Base-by-base conservation (phyloP, 1,140 invertebrate species). In the Papilio dardanus region DNA sequence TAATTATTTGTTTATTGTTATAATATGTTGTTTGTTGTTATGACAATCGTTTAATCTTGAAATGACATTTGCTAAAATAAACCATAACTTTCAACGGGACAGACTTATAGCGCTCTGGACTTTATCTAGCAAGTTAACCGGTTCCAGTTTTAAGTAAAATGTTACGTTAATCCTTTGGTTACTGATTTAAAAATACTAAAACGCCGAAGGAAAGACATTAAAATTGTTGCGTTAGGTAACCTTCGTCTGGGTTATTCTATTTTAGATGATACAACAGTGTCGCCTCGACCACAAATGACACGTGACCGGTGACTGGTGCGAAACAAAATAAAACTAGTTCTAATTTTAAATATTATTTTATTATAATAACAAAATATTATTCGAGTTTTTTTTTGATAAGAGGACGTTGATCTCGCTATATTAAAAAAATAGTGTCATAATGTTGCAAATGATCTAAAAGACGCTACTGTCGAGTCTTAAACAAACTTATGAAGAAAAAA, bases 221-320 rank as follows among this genome's bases (percentile, higher is more conserved):
- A 62, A 62, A 62, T 62, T 62, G 54, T 62, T 62, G 54, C 8
- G 54, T 62, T 62, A 62, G 54, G 54, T 62, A 28, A 62, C 54
- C 54, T 62, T 62, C 21, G 54, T 28, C 54, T 62, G 24, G 54
- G 54, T 28, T 62, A 62, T 62, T 28, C 54, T 62, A 62, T 62
- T 62, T 62, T 62, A 62, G 21, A 62, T 28, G 30, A 62, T 14
- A 62, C 54, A 62, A 62, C 24, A 62, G 54, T 62, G 54, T 62
- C 54, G 54, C 21, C 24, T 62, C 54, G 54, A 62, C 10, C 54
- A 62, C 54, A 28, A 62, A 28, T 62, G 21, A 62, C 24, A 62
- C 21, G 21, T 62, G 54, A 62, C 54, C 30, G 21, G 21, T 62
- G 54, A 62, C 54, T 62, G 10, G 24, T 16, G 54, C 54, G 54